Conservation (phyloP, 2,888 invertebrate species). For the Eilema caniola region DNA sequence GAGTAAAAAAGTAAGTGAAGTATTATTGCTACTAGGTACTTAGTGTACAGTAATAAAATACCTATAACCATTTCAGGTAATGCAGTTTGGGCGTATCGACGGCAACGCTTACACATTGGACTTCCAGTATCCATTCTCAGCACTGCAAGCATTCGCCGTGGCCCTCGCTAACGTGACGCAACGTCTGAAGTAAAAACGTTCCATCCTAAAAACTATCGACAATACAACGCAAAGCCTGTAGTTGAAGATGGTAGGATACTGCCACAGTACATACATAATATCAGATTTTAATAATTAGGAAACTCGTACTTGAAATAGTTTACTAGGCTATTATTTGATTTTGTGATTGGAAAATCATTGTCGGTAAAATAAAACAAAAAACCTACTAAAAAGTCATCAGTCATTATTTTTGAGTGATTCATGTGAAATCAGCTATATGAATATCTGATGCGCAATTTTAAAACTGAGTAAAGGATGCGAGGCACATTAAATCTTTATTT, state of each 20-base stretch:
- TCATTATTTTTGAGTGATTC: too few species aligned
- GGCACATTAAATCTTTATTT: background rate
- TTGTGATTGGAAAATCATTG: background rate
- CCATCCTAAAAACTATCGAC: constrained; percentile 48
- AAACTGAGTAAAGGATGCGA: background rate
- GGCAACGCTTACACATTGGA: constrained; percentile 99
- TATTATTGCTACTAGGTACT: too few species aligned
- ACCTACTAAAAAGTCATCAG: too few species aligned
- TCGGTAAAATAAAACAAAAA: background rate
- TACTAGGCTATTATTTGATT: too few species aligned
- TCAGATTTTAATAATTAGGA: background rate
- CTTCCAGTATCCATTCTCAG: constrained; percentile 99
- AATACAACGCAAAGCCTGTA: constrained; percentile 54
- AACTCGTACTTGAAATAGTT: too few species aligned
- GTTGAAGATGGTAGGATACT: constrained; percentile 26
- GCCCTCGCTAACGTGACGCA: constrained; percentile 99
- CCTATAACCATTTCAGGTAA: constrained; percentile 90
- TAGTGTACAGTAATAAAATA: background rate
- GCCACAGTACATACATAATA: background rate
- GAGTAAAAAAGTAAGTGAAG: too few species aligned
- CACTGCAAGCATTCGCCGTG: constrained; percentile 99
- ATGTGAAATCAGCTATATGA: too few species aligned
- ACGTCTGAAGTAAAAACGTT: constrained; percentile 92
- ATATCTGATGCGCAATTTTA: too few species aligned
- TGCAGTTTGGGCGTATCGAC: constrained; percentile 99